Base-by-base conservation (phyloP, 1,140 invertebrate species). In the Drosophila tristis region DNA sequence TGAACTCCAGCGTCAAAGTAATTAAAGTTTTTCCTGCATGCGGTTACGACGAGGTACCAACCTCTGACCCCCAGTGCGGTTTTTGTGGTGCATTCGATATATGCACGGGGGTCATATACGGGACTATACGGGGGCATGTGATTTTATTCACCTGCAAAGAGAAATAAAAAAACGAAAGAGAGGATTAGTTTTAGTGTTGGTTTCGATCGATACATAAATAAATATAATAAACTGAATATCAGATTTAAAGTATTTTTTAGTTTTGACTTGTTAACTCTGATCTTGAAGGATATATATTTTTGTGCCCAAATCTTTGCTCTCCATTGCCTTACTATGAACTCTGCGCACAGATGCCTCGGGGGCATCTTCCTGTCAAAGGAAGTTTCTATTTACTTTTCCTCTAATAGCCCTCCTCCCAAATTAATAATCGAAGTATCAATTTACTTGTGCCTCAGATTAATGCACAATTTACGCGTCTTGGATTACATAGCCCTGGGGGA, bases 1-100 rank as follows among this genome's bases (percentile, higher is more conserved):
- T 57, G 73, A 85, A 77, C 81, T 85, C 77, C 60, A 44, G 78
- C 77, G 74, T 77, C 70, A 81, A 78, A 81, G 82, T 86, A 86
- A 86, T 86, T 86, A 87, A 87, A 87, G 70, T 87, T 86, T 78
- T 15, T 42, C 15, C 42, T 57, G 43, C 49, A 48, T 74, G 54
- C 48, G 55, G 72, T 75, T 59, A 75, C 73, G 47, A 75, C 71
- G 48, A 76, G 77, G 73, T 81, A 59, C 75, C 62, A 79, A 71
- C 67, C 49, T 73, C 31, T 39, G 35, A 59, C 74, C 63, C 61
- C 66, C 44, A 31, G 42, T 57, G 48, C 49, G 42, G 42, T 25
- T 58, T 49, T 48, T 47, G 16, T 5, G 9, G 5, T 23, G 15
- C 9, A 57, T 20, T 68, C 50, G 8, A 9, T 8, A 13, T 47